Conservation (phyloP, 2,888 invertebrate species). For the Drosophila testacea region DNA sequence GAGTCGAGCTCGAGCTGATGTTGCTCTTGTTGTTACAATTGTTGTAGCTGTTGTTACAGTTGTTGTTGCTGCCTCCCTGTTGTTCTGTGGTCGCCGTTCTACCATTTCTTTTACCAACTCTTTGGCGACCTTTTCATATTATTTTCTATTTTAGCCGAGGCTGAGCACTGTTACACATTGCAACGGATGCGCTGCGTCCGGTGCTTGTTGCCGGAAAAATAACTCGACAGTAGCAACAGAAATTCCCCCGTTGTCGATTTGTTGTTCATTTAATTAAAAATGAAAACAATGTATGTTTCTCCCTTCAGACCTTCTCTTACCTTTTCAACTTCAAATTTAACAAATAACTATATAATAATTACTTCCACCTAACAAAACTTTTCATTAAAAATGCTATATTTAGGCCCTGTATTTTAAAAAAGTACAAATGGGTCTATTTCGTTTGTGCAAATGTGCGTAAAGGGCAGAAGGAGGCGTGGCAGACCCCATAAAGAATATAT, state of each 20-base stretch:
- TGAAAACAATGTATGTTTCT: slow-evolving; percentile 51
- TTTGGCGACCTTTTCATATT: slow-evolving; percentile 61
- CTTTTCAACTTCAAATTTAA: not conserved
- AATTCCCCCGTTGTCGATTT: slow-evolving; percentile 50
- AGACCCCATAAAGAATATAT: too few relatives aligned
- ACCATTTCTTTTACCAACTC: slow-evolving; percentile 56
- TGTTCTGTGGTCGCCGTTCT: slow-evolving; percentile 48
- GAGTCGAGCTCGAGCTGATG: slow-evolving; percentile 52
- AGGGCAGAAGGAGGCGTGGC: too few relatives aligned
- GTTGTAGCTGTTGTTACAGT: not conserved
- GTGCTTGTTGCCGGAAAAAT: slow-evolving; percentile 69
- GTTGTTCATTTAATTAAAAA: slow-evolving; percentile 75
- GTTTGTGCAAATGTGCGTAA: too few relatives aligned
- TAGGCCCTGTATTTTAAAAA: too few relatives aligned
- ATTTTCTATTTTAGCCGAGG: slow-evolving; percentile 42
- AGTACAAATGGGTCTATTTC: too few relatives aligned
- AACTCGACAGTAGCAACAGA: slow-evolving; percentile 55
- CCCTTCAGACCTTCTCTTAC: not conserved
- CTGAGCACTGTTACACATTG: slow-evolving; percentile 35
- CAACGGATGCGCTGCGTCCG: slow-evolving; percentile 66
- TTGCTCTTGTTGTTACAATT: slow-evolving; percentile 13
- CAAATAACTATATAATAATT: too few relatives aligned
- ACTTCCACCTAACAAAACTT: too few relatives aligned
- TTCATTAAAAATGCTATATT: too few relatives aligned
- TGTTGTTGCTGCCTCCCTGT: slow-evolving; percentile 1